These are phyloP conservation scores for Pteruthius melanotis DNA, from an alignment of 2,113 vertebrate species.

Conservation along the genomic window DNA sequence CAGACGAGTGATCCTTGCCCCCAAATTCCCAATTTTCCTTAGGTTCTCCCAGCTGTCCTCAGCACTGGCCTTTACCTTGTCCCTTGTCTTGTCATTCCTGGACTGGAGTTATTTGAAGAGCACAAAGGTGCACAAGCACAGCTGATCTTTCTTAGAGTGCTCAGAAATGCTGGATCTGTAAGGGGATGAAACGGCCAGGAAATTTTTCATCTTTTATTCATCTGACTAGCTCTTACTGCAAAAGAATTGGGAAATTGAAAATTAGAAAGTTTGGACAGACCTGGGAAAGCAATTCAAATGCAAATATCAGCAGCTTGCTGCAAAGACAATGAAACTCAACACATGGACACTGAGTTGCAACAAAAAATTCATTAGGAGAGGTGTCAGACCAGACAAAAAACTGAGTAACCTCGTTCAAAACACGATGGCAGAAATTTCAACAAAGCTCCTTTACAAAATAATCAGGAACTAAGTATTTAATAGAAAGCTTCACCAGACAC, in stretches of 20 bases:
- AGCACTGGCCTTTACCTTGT: background rate
- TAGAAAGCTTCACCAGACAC: background rate
- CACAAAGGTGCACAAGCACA: background rate
- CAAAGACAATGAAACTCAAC: background rate
- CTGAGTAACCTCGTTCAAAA: background rate
- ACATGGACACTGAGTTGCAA: background rate
- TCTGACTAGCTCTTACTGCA: background rate
- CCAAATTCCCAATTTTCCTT: background rate
- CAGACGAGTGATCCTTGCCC: background rate
- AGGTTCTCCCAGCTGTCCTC: background rate
- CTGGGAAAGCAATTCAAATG: slow-evolving; percentile 53
- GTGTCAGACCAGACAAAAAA: slow-evolving; percentile 10
- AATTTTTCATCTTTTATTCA: slow-evolving; percentile 59
- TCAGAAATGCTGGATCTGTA: background rate
- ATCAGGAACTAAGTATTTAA: background rate
- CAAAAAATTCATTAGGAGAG: background rate
- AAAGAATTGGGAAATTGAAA: slow-evolving; percentile 7
- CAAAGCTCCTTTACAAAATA: background rate
- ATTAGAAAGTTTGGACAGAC: slow-evolving; percentile 8
- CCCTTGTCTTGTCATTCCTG: background rate
- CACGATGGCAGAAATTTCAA: background rate
- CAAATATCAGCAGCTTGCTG: slow-evolving; percentile 27
- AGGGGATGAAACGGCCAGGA: background rate
- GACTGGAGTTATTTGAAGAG: background rate
- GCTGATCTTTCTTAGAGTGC: background rate